Conservation (phyloP, 2,888 invertebrate species). For the Drosophila glabriapex region DNA sequence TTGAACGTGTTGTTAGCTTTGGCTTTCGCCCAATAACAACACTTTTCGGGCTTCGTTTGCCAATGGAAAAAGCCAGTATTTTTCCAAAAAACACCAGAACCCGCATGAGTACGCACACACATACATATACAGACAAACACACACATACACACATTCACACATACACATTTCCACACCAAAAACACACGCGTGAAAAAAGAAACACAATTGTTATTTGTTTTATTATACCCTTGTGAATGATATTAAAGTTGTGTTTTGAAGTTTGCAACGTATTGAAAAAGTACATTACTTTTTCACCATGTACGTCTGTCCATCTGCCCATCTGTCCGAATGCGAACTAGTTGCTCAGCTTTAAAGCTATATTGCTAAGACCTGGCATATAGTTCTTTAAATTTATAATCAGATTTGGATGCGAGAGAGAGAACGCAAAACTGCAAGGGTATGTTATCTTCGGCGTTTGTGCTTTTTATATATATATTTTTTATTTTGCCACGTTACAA, state of each 20-base stretch:
- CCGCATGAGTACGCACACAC: not conserved
- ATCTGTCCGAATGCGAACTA: not conserved
- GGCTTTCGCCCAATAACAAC: slow-evolving; percentile 7
- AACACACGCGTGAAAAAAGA: not conserved
- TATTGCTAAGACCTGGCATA: not conserved
- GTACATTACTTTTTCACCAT: not conserved
- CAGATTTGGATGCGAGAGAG: not conserved
- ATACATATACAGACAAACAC: not conserved
- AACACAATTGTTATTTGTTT: not conserved
- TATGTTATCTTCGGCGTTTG: not conserved
- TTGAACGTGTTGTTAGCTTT: slow-evolving; percentile 15
- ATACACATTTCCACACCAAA: not conserved
- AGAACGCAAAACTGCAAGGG: not conserved
- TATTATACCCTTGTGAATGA: not conserved
- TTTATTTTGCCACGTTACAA: slow-evolving; percentile 14
- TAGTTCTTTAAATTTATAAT: slow-evolving; percentile 1
- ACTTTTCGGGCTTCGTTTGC: not conserved
- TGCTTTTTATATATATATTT: not conserved
- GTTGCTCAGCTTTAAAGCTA: not conserved
- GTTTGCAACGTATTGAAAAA: not conserved
- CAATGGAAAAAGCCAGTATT: not conserved
- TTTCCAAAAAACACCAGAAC: not conserved
- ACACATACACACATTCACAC: not conserved
- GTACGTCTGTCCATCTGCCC: not conserved
- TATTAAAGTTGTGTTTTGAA: not conserved